A percentile compares a stretch with the other conserved stretches of the same genome.
phyloP scores from a whole-genome alignment of 2,113 vertebrate genomes.

The Monopterus albus region DNA sequence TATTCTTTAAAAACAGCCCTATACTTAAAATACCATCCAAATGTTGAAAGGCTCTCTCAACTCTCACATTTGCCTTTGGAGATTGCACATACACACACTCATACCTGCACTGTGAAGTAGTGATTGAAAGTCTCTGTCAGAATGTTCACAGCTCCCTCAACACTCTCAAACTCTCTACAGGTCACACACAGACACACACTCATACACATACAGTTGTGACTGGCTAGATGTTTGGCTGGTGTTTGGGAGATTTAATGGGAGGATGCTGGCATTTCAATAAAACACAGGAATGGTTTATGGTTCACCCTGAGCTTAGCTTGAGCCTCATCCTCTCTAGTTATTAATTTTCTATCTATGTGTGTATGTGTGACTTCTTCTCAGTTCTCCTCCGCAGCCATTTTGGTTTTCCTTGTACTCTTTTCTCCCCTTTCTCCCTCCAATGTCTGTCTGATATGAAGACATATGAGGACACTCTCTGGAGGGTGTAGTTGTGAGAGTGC shows the following conservation, averaged over 20 bases:
- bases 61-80: slow-evolving; percentile 1
- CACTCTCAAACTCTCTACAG: slow-evolving; percentile 4
- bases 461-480: slow-evolving; percentile 59
- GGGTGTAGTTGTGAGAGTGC: slow-evolving; percentile 40
- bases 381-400: slow-evolving; percentile 9
- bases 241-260: slow-evolving; percentile 56
- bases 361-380: neutral
- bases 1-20: neutral
- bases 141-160: slow-evolving; percentile 18
- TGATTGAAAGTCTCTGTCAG: slow-evolving; percentile 43
- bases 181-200: slow-evolving; percentile 22
- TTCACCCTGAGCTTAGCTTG: slow-evolving; percentile 45
- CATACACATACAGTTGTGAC: slow-evolving; percentile 13
- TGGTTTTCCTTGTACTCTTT: slow-evolving; percentile 13
- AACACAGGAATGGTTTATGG: slow-evolving; percentile 62
- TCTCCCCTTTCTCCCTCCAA: slow-evolving; percentile 25
- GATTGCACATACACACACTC: neutral
- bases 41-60: slow-evolving; percentile 15
- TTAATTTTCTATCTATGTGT: slow-evolving; percentile 45
- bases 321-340: slow-evolving; percentile 49
- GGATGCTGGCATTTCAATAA: slow-evolving; percentile 52
- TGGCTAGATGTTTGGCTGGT: slow-evolving; percentile 35
- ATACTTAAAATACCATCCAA: slow-evolving; percentile 13
- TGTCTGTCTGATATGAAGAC: slow-evolving; percentile 63
- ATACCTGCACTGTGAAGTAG: neutral